These are phyloP conservation scores for Mythimna albipuncta DNA, from an alignment of 2,888 invertebrate species.

Conservation along the genomic window DNA sequence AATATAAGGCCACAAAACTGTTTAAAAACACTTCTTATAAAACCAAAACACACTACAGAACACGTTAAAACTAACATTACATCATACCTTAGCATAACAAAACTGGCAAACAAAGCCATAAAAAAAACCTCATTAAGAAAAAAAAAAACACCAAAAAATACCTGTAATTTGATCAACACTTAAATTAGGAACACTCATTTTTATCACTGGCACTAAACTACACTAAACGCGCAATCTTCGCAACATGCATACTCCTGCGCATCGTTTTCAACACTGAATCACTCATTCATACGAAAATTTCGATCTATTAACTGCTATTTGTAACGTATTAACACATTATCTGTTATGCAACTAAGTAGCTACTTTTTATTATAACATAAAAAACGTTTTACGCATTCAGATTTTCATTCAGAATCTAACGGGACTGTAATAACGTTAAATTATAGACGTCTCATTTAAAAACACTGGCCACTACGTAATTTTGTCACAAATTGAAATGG, in stretches of 20 bases:
- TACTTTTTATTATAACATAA: conserved; percentile 64
- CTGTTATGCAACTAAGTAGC: conserved; percentile 63
- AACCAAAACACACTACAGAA: conserved; percentile 31
- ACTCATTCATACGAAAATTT: conserved; percentile 79
- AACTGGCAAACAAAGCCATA: background rate
- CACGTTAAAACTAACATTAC: conserved; percentile 34
- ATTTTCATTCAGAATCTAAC: conserved; percentile 52
- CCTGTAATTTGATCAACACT: conserved; percentile 87
- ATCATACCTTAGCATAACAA: conserved; percentile 20
- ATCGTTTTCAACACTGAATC: conserved; percentile 83
- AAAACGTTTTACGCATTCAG: conserved; percentile 55
- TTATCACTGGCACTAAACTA: conserved; percentile 68
- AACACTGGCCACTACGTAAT: conserved; percentile 60
- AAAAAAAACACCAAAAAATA: conserved; percentile 58
- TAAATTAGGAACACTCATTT: conserved; percentile 88
- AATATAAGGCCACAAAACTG: background rate
- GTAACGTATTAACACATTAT: conserved; percentile 77
- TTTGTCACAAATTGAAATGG: conserved; percentile 53
- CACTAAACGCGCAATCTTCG: conserved; percentile 69
- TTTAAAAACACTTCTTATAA: conserved; percentile 29
- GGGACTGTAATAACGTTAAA: conserved; percentile 64
- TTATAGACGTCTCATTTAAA: conserved; percentile 64
- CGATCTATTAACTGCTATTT: conserved; percentile 81
- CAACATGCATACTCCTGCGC: conserved; percentile 72
- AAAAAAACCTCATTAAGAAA: background rate